Percentiles rank a stretch among this genome's conserved stretches.
Conservation (phyloP, 2,797 vertebrate genomes). For the Hipposideros larvatus region DNA sequence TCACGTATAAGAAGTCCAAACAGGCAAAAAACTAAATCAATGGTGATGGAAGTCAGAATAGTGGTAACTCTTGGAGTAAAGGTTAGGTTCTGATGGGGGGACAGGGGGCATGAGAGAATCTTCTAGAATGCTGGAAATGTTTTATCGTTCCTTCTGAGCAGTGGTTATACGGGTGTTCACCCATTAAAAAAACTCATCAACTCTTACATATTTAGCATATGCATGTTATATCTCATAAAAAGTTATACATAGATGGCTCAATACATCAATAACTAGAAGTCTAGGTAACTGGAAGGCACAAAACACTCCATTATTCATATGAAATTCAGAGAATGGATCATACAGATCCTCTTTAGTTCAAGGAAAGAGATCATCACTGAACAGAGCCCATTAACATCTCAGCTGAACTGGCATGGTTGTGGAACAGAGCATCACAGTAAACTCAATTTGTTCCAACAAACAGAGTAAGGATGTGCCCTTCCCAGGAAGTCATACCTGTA, state of each 20-base stretch:
- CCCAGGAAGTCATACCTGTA: not conserved
- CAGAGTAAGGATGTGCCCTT: not conserved
- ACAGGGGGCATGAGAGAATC: not conserved
- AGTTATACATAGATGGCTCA: not conserved
- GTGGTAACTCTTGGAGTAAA: not conserved
- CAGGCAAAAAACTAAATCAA: not conserved
- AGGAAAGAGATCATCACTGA: not conserved
- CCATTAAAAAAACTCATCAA: not conserved
- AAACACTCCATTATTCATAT: not conserved
- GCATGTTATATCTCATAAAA: not conserved
- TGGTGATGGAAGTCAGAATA: not conserved
- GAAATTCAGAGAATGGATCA: not conserved
- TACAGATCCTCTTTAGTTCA: not conserved
- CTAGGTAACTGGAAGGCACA: not conserved
- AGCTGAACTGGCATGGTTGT: not conserved
- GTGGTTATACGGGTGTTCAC: not conserved
- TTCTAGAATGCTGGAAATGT: not conserved
- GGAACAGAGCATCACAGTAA: not conserved
- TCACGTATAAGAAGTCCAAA: not conserved
- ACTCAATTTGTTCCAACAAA: not conserved
- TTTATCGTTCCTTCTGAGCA: not conserved
- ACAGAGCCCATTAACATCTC: not conserved
- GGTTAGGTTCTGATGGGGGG: not conserved
- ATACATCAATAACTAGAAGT: not conserved
- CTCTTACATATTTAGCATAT: not conserved